Evolutionary conservation across 2,113 vertebrate species (phyloP), one percentile per base, ranked within the genome.

Genomic region (Mustela nigripes): DNA sequence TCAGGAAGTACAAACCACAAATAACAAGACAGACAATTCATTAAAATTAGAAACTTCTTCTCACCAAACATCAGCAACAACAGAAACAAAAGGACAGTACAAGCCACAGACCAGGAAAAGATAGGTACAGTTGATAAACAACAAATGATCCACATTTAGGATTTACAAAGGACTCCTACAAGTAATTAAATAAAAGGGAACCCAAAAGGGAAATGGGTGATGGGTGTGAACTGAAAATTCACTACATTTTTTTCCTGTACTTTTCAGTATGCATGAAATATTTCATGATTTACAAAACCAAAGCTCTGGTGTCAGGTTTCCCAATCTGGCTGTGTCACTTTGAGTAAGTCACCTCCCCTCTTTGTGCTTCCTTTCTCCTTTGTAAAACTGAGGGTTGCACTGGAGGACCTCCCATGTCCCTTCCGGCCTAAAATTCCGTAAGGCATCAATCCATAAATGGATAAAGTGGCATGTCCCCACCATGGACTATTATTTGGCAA

Each of bases 401-500:
- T 12, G 4, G 21, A 39, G 31, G 28, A 7, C n/a, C 80, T 36
- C 22, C 60, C 22, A 5, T 0, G 36, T 85, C 63, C 56, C 36
- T 79, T 87, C 63, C 0, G 4, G 63, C 12, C 11, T 19, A 12
- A 45, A 26, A 58, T 31, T 33, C 45, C 11, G 0, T 9, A 26
- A 4, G 14, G 1, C 19, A 1, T 33, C 15, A 19, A 0, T 2
- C 11, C 33, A 56, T n/a, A 50, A 36, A 3, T 18, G 19, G 82
- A 76, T 11, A 31, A 58, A 65, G 16, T 7, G 48, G 24, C 2
- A 1, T 7, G 3, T 10, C 53, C 80, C 9, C n/a, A 50, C 12
- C 5, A 6, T 1, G 4, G n/a, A 16, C 39, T 36, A 11, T 18
- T 10, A 15, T 36, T 73, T 31, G 67, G 42, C 15, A 21, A 28